phyloP scores from a whole-genome alignment of 2,113 vertebrate genomes.

The Lynx canadensis region DNA sequence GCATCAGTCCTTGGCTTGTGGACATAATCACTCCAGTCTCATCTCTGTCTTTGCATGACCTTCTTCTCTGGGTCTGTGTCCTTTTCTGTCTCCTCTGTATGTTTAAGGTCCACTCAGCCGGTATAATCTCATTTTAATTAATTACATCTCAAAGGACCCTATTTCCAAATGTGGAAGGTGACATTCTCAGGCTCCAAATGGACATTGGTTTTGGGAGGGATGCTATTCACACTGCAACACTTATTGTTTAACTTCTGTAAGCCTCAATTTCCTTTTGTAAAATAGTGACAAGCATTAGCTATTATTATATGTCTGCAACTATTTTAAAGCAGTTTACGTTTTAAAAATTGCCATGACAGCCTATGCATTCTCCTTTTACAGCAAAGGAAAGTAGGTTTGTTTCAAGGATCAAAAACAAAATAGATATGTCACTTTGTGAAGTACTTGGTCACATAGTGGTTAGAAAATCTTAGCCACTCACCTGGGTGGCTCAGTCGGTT shows the following conservation, averaged over 20 bases:
- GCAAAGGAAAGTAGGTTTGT: background rate
- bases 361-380: background rate
- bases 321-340: background rate
- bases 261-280: constrained; percentile 7
- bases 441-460: background rate
- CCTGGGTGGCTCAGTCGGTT: too few relatives aligned
- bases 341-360: background rate
- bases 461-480: background rate
- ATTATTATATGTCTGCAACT: background rate
- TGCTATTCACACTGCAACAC: background rate
- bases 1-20: background rate
- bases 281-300: background rate
- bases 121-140: background rate
- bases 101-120: background rate
- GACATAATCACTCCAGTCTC: background rate
- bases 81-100: background rate
- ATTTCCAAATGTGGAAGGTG: background rate
- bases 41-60: background rate
- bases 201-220: background rate
- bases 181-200: background rate
- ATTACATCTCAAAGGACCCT: background rate
- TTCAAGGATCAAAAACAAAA: constrained; percentile 39
- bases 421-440: background rate
- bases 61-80: background rate
- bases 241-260: background rate